These are phyloP conservation scores for Scaptodrosophila latifasciaeformis DNA, from an alignment of 2,888 invertebrate genomes.

Conservation along the genomic window DNA sequence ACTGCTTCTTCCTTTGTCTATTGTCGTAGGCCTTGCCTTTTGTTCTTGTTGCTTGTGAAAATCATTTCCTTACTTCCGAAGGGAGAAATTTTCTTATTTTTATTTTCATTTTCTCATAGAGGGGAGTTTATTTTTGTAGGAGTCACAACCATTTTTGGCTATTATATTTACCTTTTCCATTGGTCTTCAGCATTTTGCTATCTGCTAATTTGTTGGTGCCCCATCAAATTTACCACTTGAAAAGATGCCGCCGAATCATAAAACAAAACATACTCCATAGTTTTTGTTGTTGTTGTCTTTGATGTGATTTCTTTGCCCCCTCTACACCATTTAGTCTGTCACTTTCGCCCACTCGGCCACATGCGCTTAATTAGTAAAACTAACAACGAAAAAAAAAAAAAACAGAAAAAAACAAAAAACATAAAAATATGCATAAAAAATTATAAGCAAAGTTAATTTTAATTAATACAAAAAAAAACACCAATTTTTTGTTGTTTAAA, in stretches of 20 bases:
- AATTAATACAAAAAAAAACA: slow-evolving; percentile 29
- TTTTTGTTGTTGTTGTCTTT: background rate
- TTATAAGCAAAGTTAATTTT: slow-evolving; percentile 31
- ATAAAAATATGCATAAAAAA: slow-evolving; percentile 5
- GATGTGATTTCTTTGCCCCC: background rate
- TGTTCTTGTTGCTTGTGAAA: slow-evolving; percentile 1
- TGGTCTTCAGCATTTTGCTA: too few species aligned
- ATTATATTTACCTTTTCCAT: too few species aligned
- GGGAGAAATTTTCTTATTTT: too few species aligned
- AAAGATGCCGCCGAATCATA: too few species aligned
- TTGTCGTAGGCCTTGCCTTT: slow-evolving; percentile 4
- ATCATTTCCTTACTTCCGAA: too few species aligned
- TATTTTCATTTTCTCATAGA: slow-evolving; percentile 39
- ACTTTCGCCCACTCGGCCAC: slow-evolving; percentile 25
- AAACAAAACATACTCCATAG: background rate
- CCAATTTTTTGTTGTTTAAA: slow-evolving; percentile 18
- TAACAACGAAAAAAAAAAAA: background rate
- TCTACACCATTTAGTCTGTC: background rate
- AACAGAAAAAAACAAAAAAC: slow-evolving; percentile 1
- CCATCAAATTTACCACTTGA: too few species aligned
- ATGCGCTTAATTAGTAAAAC: slow-evolving; percentile 27
- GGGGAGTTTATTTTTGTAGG: too few species aligned
- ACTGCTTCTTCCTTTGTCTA: slow-evolving; percentile 1
- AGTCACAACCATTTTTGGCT: too few species aligned
- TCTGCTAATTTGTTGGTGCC: too few species aligned